Conservation (phyloP, 2,113 vertebrate species). For the Albula glossodonta region DNA sequence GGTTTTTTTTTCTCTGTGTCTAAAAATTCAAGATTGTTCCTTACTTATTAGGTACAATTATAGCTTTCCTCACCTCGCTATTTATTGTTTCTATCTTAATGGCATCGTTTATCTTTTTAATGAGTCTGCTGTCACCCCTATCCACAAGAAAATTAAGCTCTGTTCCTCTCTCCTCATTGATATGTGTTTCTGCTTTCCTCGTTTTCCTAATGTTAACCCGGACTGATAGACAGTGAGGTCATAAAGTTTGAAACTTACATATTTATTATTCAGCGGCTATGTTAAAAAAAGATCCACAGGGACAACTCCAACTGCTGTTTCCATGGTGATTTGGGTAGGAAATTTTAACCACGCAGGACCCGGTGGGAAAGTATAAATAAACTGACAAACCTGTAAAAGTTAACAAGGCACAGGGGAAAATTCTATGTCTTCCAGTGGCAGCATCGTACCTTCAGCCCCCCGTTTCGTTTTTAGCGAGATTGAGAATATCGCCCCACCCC, state of each 20-base stretch:
- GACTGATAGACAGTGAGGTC: not conserved
- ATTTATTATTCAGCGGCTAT: conserved; percentile 14
- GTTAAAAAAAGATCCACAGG: conserved; percentile 24
- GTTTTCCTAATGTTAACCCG: not conserved
- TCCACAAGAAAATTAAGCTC: conserved; percentile 21
- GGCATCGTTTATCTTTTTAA: conserved; percentile 31
- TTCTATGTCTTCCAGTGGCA: not conserved
- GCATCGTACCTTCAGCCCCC: not conserved
- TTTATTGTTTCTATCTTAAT: conserved; percentile 35
- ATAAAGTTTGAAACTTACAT: not conserved
- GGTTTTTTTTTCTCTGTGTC: not conserved
- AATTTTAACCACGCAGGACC: conserved; percentile 4
- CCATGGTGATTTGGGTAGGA: conserved; percentile 9
- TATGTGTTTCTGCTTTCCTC: not conserved
- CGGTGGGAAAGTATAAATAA: conserved; percentile 16
- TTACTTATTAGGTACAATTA: conserved; percentile 20
- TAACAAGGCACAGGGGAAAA: conserved; percentile 26
- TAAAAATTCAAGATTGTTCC: conserved; percentile 1
- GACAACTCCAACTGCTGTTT: conserved; percentile 18
- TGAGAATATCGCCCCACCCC: not conserved
- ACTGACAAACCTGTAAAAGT: conserved; percentile 19
- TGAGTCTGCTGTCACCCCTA: conserved; percentile 1
- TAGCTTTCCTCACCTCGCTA: conserved; percentile 8
- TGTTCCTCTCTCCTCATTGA: not conserved
- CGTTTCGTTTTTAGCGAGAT: not conserved